Percentiles rank a stretch among this genome's conserved stretches.
Conservation (phyloP, 1,140 invertebrate species). For the Eurosta solidaginis region DNA sequence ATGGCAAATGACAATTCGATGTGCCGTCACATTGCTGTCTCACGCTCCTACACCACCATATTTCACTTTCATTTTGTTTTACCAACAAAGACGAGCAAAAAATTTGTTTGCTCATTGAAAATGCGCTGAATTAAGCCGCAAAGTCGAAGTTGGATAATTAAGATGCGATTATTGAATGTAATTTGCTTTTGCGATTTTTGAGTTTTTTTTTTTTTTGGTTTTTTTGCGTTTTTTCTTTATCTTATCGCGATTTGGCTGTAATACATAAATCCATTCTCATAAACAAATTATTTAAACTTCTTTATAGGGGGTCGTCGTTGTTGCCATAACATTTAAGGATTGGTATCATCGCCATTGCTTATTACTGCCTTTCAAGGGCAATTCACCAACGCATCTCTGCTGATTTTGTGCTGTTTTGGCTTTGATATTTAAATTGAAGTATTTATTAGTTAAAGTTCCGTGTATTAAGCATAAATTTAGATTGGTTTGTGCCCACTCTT, state of each 20-base stretch:
- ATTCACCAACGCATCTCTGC: not conserved
- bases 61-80: constrained; percentile 13
- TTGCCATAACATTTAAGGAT: not conserved
- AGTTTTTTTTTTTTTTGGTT: not conserved
- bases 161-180: not conserved
- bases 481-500: not conserved
- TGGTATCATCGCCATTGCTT: not conserved
- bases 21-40: no score
- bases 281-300: not conserved
- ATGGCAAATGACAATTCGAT: constrained; percentile 6
- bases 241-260: not conserved
- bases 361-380: not conserved
- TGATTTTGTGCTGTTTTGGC: not conserved
- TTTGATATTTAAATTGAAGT: not conserved
- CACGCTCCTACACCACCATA: not conserved
- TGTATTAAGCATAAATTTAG: not conserved
- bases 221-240: not conserved
- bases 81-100: not conserved
- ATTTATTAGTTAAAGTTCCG: not conserved
- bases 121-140: not conserved
- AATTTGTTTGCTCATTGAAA: not conserved
- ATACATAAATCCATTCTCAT: not conserved
- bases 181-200: not conserved
- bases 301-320: not conserved
- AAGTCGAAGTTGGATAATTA: not conserved